These are phyloP conservation scores for Eucera pruinosa DNA, from an alignment of 2,888 invertebrate genomes.

Conservation along the genomic window DNA sequence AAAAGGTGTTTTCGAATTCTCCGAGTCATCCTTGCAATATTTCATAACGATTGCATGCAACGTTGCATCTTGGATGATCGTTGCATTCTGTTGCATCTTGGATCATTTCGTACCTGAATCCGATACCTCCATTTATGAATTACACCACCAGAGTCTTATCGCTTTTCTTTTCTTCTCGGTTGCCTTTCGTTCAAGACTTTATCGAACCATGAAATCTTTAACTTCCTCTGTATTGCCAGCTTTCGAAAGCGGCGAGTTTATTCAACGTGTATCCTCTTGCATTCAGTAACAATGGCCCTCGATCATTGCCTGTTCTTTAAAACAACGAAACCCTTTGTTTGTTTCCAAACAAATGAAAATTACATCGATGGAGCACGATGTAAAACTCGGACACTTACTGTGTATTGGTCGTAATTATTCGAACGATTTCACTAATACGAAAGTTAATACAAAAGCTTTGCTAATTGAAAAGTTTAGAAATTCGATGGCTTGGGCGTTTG, in stretches of 20 bases:
- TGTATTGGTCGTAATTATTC: no score
- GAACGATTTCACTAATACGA: no score
- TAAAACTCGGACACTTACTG: no score
- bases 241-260: conserved; percentile 49
- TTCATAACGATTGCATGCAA: neutral
- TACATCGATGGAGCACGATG: no score
- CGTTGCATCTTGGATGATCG: no score
- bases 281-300: conserved; percentile 21
- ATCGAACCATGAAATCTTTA: conserved; percentile 45
- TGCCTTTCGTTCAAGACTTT: conserved; percentile 21
- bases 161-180: conserved; percentile 36
- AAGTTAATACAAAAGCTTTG: no score
- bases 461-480: no score
- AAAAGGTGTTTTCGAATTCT: neutral
- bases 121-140: conserved; percentile 4
- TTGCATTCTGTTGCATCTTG: neutral
- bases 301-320: no score
- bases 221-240: conserved; percentile 38
- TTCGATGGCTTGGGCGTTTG: no score
- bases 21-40: neutral
- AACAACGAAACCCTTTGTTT: no score
- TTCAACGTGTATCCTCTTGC: conserved; percentile 42
- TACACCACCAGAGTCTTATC: neutral
- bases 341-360: no score
- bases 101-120: neutral